phyloP scores from a whole-genome alignment of 2,113 vertebrate species.

The Platanista minor region DNA sequence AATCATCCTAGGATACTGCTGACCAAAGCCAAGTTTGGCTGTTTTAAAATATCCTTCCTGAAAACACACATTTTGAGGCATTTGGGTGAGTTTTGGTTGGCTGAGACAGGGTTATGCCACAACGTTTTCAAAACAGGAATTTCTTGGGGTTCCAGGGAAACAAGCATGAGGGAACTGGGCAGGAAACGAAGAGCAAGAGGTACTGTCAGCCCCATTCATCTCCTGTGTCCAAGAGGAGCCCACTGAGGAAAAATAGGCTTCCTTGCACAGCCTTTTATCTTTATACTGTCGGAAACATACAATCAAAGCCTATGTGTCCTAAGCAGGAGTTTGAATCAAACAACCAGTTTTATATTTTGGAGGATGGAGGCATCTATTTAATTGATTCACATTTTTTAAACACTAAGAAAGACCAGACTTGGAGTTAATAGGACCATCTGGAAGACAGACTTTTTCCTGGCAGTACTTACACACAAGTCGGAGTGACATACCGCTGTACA shows the following conservation, averaged over 20 bases:
- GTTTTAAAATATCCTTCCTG: not conserved
- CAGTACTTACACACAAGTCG: not conserved
- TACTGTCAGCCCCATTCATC: not conserved
- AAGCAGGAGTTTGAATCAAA: constrained; percentile 22
- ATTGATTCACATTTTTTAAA: constrained; percentile 1
- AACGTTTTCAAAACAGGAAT: not conserved
- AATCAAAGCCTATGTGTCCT: not conserved
- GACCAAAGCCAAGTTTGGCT: not conserved
- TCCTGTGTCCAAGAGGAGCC: not conserved
- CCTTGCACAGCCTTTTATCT: not conserved
- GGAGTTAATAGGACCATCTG: not conserved
- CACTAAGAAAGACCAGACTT: not conserved
- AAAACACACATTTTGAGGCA: not conserved
- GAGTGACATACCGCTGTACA: not conserved
- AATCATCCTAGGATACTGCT: not conserved
- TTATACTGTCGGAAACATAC: not conserved
- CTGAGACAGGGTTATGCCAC: not conserved
- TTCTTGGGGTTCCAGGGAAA: not conserved
- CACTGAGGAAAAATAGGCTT: not conserved
- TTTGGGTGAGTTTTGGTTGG: not conserved
- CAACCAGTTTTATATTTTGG: constrained; percentile 1
- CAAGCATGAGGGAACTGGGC: not conserved
- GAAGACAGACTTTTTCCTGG: not conserved
- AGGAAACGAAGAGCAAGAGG: not conserved
- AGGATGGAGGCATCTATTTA: not conserved